phyloP scores from a whole-genome alignment of 2,888 invertebrate species.

The Rotaria macrura region DNA sequence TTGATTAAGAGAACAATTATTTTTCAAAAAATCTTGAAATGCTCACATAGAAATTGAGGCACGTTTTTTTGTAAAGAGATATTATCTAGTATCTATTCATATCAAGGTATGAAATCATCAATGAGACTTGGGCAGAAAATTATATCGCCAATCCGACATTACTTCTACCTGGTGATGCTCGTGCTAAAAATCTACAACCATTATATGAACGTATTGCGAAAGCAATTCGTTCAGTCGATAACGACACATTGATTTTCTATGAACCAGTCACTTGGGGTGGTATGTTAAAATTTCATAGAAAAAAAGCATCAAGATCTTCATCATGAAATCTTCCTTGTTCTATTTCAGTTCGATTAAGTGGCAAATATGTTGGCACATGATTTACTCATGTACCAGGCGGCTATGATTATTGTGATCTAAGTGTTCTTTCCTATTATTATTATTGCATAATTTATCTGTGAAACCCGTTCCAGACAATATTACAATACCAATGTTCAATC shows the following conservation, averaged over 20 bases:
- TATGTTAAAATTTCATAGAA: not conserved
- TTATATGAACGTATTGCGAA: slow-evolving; percentile 37
- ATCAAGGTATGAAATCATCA: slow-evolving; percentile 38
- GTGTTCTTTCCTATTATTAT: slow-evolving; percentile 38
- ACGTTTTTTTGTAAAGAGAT: not conserved
- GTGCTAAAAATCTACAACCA: slow-evolving; percentile 37
- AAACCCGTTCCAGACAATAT: slow-evolving; percentile 22
- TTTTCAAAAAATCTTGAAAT: too few species aligned
- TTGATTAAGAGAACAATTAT: too few species aligned
- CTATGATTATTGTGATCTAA: slow-evolving; percentile 1
- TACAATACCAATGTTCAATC: slow-evolving; percentile 34
- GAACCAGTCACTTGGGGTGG: slow-evolving; percentile 41
- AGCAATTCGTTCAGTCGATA: slow-evolving; percentile 39
- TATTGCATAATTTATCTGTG: slow-evolving; percentile 39
- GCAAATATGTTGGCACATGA: slow-evolving; percentile 37
- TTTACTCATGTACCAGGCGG: slow-evolving; percentile 38
- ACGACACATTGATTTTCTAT: slow-evolving; percentile 39
- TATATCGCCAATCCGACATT: slow-evolving; percentile 37
- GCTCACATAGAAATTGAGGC: too few species aligned
- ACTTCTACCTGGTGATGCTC: slow-evolving; percentile 40
- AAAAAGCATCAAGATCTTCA: not conserved
- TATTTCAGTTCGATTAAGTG: slow-evolving; percentile 35
- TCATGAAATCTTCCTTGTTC: too few species aligned
- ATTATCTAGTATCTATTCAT: not conserved
- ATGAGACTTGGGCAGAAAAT: slow-evolving; percentile 42